Evolutionary conservation across 2,888 invertebrate genomes (phyloP).

Genomic region (Tetragonisca angustula): DNA sequence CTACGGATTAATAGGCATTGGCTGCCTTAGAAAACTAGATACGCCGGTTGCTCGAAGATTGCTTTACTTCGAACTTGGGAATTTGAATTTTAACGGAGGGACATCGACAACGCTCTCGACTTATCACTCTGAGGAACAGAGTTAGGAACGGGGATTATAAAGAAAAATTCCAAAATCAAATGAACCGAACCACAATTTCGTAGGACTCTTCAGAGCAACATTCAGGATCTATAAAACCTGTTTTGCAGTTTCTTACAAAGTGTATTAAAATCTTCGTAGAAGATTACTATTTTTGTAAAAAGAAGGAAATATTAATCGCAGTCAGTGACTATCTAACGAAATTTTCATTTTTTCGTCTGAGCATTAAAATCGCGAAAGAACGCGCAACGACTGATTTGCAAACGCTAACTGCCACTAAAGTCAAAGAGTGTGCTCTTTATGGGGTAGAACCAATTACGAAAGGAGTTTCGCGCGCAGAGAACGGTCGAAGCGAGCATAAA

Average conservation of each 20-base stretch:
- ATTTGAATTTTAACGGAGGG: neutral
- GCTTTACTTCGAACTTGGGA: neutral
- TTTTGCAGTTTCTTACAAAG: no score
- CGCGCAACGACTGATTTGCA: conserved; percentile 7
- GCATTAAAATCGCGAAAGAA: no score
- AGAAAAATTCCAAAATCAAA: no score
- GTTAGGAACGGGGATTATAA: no score
- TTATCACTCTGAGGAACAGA: neutral
- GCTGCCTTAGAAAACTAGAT: conserved; percentile 5
- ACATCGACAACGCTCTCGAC: neutral
- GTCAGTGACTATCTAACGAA: neutral
- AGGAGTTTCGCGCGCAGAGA: conserved; percentile 37
- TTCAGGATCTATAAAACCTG: no score
- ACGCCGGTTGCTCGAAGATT: neutral
- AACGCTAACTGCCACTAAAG: neutral
- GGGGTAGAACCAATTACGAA: conserved; percentile 44
- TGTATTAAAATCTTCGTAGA: no score
- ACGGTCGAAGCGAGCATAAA: conserved; percentile 8
- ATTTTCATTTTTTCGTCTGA: conserved; percentile 5
- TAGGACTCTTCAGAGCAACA: no score
- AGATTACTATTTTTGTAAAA: no score
- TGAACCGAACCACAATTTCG: no score
- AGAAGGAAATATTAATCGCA: no score
- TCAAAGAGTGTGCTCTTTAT: conserved; percentile 15
- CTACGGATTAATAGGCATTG: conserved; percentile 22